Conservation (phyloP, 2,113 vertebrate species). For the Dascyllus trimaculatus region DNA sequence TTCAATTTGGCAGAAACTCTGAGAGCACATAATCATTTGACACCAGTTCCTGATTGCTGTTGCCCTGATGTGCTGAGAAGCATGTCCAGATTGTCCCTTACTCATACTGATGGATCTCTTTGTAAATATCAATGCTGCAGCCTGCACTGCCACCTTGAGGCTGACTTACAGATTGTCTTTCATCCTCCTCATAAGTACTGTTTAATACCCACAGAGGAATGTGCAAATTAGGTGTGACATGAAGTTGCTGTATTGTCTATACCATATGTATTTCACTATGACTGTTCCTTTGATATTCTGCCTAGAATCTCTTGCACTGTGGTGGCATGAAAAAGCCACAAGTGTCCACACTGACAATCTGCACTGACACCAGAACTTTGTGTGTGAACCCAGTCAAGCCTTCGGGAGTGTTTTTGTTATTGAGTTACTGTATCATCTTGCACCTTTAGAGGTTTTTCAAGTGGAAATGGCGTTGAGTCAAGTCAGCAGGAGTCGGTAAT, state of each 20-base stretch:
- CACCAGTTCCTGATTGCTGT: conserved; percentile 67
- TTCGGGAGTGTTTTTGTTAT: conserved; percentile 39
- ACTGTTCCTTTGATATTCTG: conserved; percentile 3
- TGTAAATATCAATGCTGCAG: conserved; percentile 47
- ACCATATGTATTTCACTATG: not conserved
- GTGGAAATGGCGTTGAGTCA: conserved; percentile 55
- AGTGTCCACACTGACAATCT: not conserved
- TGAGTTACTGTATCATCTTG: conserved; percentile 58
- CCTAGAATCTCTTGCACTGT: not conserved
- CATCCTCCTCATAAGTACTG: conserved; percentile 20
- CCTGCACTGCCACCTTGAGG: conserved; percentile 81
- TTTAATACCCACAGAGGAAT: conserved; percentile 26
- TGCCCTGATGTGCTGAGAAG: conserved; percentile 62
- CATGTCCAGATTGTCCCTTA: conserved; percentile 70
- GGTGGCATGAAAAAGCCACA: conserved; percentile 9
- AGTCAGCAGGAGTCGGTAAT: conserved; percentile 64
- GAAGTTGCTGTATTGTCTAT: conserved; percentile 28
- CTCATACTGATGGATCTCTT: conserved; percentile 49
- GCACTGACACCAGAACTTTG: not conserved
- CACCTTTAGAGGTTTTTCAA: conserved; percentile 50
- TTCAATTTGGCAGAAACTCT: conserved; percentile 73
- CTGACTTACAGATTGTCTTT: not conserved
- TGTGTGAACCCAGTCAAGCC: conserved; percentile 37
- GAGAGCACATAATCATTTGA: conserved; percentile 71
- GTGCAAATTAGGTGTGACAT: conserved; percentile 4